Conservation (phyloP, 1,140 invertebrate species). For the Euwallacea fornicatus region DNA sequence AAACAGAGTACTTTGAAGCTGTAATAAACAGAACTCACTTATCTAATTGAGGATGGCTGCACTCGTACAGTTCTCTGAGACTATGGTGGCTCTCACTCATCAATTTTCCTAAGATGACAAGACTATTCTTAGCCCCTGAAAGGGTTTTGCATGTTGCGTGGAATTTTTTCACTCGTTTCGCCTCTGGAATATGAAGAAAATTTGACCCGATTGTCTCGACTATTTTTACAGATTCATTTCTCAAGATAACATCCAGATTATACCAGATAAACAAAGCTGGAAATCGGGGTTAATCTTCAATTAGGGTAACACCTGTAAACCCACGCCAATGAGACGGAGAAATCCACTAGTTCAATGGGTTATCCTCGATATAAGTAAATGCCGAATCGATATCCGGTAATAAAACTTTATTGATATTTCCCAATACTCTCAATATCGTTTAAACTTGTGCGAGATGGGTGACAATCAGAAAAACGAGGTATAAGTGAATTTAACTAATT, state of each 20-base stretch:
- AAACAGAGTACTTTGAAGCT: not conserved
- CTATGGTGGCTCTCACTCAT: conserved; percentile 91
- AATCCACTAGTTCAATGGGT: no score
- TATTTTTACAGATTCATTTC: not conserved
- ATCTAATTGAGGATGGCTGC: conserved; percentile 90
- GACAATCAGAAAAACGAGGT: no score
- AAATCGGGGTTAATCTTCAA: not conserved
- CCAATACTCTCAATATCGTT: no score
- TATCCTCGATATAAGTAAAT: no score
- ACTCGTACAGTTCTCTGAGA: conserved; percentile 86
- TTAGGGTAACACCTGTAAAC: not conserved
- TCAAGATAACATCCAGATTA: not conserved
- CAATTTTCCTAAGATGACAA: conserved; percentile 72
- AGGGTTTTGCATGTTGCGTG: conserved; percentile 63
- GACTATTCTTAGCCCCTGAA: conserved; percentile 56
- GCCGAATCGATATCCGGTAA: not conserved
- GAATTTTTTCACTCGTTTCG: conserved; percentile 77
- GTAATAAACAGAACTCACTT: conserved; percentile 40
- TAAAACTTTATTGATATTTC: not conserved
- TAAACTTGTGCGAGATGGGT: no score
- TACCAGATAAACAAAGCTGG: conserved; percentile 1
- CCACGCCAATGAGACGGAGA: no score
- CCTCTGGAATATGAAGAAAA: conserved; percentile 62
- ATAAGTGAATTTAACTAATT: no score
- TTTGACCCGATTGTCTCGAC: not conserved